These are phyloP conservation scores for Aphidoletes aphidimyza DNA, from an alignment of 2,888 invertebrate genomes.

Conservation along the genomic window DNA sequence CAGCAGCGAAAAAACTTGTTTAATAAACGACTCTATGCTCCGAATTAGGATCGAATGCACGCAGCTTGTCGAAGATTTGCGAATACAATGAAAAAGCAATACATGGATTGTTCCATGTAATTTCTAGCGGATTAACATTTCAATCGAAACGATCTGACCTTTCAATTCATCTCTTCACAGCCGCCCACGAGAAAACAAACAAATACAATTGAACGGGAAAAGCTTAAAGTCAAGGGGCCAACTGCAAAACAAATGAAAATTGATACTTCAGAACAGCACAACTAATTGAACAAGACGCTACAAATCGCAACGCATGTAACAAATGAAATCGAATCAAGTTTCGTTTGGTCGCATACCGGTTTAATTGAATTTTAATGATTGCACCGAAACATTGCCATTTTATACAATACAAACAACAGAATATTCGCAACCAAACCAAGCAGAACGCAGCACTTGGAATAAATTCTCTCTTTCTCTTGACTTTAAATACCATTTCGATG, in stretches of 20 bases:
- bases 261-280: background rate
- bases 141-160: background rate
- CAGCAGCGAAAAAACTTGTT: background rate
- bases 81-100: background rate
- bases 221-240: background rate
- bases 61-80: background rate
- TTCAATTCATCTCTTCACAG: background rate
- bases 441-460: background rate
- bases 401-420: too few relatives aligned
- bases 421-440: too few relatives aligned
- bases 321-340: background rate
- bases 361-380: conserved; percentile 53
- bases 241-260: background rate
- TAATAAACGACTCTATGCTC: background rate
- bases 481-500: background rate
- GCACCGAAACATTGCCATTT: background rate
- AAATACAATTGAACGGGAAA: background rate
- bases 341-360: conserved; percentile 50
- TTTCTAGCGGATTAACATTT: background rate
- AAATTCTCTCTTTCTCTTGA: background rate
- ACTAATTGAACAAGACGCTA: background rate
- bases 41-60: background rate
- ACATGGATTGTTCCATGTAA: background rate
- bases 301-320: conserved; percentile 3
- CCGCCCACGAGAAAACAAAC: background rate